Conservation (phyloP, 37 sponge, comb jelly and placozoan genomes). For the Ianthella basta region DNA sequence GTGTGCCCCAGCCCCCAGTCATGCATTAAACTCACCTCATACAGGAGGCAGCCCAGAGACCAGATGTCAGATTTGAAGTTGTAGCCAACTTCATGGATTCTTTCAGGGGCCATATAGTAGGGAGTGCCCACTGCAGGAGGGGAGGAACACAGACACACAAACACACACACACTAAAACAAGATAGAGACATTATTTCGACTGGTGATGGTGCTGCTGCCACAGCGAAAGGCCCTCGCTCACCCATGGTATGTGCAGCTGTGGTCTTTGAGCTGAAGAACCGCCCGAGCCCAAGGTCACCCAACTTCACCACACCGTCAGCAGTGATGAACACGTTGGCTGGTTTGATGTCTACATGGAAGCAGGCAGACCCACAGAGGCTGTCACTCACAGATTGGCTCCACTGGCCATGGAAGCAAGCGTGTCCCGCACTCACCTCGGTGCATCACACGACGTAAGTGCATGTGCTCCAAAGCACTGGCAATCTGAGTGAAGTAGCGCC, state of each 20-base stretch:
- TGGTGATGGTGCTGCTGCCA: no score
- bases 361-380: no score
- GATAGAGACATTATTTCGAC: not conserved
- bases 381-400: no score
- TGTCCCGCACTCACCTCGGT: conserved; percentile 85
- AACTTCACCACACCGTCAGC: conserved; percentile 95
- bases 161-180: not conserved
- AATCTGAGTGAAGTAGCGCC: conserved; percentile 97
- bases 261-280: conserved; percentile 98
- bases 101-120: conserved; percentile 99
- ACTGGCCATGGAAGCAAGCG: no score
- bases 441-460: conserved; percentile 98
- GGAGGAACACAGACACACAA: conserved; percentile 11
- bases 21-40: conserved; percentile 65
- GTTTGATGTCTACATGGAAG: conserved; percentile 97
- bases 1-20: not conserved
- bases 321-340: conserved; percentile 99
- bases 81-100: conserved; percentile 98
- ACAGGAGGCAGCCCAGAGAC: conserved; percentile 99
- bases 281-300: conserved; percentile 96
- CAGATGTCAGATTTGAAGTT: conserved; percentile 98
- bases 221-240: not conserved
- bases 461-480: conserved; percentile 96
- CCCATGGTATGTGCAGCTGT: conserved; percentile 96
- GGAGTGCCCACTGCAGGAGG: conserved; percentile 93